Evolutionary conservation across 1,140 invertebrate species (phyloP), one percentile per base, ranked within the genome.

Genomic region (Bombus vancouverensis): DNA sequence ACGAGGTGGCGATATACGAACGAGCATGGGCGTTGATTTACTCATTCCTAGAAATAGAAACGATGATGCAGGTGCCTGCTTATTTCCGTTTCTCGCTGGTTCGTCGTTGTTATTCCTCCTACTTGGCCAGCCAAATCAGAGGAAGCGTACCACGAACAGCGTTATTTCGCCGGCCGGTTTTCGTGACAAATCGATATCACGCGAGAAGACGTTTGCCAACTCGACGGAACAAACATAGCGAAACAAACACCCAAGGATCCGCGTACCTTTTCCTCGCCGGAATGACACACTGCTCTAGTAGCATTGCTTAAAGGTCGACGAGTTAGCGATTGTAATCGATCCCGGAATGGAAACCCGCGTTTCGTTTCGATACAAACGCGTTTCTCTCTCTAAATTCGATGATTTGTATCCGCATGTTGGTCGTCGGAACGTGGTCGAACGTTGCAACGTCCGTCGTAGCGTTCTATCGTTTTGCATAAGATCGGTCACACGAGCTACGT

Each of bases 41-140:
- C 92, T 95, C 94, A 94, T 93, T 94, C 91, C 94, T 94, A 94
- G 93, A 95, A 95, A 95, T 95, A 95, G 94, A 94, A 91, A 75
- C 90, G 92, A 91, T 89, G 89, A 90, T 90, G 89, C 88, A 88
- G 89, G 83, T 90, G 79, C 88, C 86, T 57, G 83, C 68, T 74
- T 85, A 90, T 90, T 90, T 90, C 88, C 88, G 80, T 80, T 89
- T 87, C 77, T 72, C 73, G 44, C 65, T 68, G 62, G 68, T 37
- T 83, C 87, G 81, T 76, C 66, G 73, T 83, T 82, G 44, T 84
- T 87, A 74, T 82, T 82, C 65, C 73, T 68, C 70, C 72, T 70
- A 74, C 62, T 66, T 70, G 32, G 32, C 22, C 32, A 13, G 28
- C 32, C 34, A 39, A n/a, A 39, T n/a, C 10, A 25, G 62, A 42